Percentiles rank a stretch among this genome's conserved stretches.
Evolutionary conservation across 2,113 vertebrate species (phyloP).

Genomic region (Hemichromis elongatus): DNA sequence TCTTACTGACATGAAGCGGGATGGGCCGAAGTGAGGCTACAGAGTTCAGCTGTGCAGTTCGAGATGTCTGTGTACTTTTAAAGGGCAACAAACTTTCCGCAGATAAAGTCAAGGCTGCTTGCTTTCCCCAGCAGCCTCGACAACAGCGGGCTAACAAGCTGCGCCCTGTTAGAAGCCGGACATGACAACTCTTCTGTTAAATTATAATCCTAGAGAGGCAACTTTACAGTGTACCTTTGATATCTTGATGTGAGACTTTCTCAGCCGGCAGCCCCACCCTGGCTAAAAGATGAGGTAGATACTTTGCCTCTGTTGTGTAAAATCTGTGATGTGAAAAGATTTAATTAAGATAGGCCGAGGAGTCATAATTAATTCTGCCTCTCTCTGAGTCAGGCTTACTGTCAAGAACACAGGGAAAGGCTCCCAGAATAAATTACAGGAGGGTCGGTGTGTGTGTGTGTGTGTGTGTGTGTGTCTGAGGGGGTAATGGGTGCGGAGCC

Average conservation of each 20-base stretch:
- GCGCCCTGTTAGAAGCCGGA: slow-evolving; percentile 5
- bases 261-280: neutral
- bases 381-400: slow-evolving; percentile 56
- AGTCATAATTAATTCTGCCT: slow-evolving; percentile 75
- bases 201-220: slow-evolving; percentile 39
- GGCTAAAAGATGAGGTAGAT: slow-evolving; percentile 64
- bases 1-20: neutral
- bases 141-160: slow-evolving; percentile 17
- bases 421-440: slow-evolving; percentile 66
- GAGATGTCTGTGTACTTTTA: slow-evolving; percentile 48
- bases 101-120: slow-evolving; percentile 52
- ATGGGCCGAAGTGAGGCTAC: neutral
- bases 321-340: slow-evolving; percentile 77
- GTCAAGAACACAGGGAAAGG: slow-evolving; percentile 67
- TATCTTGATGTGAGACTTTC: slow-evolving; percentile 57
- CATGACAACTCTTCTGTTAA: slow-evolving; percentile 46
- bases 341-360: slow-evolving; percentile 78
- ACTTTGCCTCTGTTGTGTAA: slow-evolving; percentile 66
- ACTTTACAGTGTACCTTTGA: slow-evolving; percentile 52
- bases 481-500: neutral
- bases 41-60: slow-evolving; percentile 35
- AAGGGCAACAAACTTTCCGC: slow-evolving; percentile 61
- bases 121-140: neutral
- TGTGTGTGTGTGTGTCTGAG: neutral
- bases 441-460: neutral